A percentile compares a stretch with the other conserved stretches of the same genome.
Conservation (phyloP, 2,113 vertebrate species). For the Misgurnus anguillicaudatus region DNA sequence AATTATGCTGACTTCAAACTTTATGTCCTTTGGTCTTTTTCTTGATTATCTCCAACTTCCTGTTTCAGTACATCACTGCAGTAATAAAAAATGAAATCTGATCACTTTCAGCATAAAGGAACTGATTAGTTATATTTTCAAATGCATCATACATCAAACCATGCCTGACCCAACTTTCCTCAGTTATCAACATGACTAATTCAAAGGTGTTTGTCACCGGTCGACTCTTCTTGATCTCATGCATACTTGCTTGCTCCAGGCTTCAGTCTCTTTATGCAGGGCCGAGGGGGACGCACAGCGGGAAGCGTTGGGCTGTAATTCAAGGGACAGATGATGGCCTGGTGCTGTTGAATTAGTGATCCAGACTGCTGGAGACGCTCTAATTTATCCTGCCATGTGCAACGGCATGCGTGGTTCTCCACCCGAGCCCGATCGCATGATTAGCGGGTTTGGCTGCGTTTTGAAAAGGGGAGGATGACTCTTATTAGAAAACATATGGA, state of each 20-base stretch:
- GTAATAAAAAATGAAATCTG: neutral
- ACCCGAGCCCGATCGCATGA: constrained; percentile 62
- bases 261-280: constrained; percentile 6
- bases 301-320: constrained; percentile 69
- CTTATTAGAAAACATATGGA: constrained; percentile 60
- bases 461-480: constrained; percentile 62
- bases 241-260: neutral
- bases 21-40: too few species aligned
- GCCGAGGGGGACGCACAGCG: constrained; percentile 65
- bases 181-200: constrained; percentile 7
- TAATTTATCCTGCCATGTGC: constrained; percentile 80
- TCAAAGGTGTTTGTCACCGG: neutral
- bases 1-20: too few species aligned
- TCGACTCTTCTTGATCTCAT: constrained; percentile 19
- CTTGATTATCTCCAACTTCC: too few species aligned
- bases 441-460: constrained; percentile 67
- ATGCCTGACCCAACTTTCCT: neutral
- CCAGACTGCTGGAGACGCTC: constrained; percentile 71
- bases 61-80: neutral
- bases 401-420: constrained; percentile 74
- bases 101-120: neutral
- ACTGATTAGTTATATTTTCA: neutral
- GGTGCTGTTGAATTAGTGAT: constrained; percentile 77
- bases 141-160: constrained; percentile 4
- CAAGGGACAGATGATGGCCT: constrained; percentile 66